phyloP scores from a whole-genome alignment of 2,888 invertebrate genomes.

The Lasius platythorax region DNA sequence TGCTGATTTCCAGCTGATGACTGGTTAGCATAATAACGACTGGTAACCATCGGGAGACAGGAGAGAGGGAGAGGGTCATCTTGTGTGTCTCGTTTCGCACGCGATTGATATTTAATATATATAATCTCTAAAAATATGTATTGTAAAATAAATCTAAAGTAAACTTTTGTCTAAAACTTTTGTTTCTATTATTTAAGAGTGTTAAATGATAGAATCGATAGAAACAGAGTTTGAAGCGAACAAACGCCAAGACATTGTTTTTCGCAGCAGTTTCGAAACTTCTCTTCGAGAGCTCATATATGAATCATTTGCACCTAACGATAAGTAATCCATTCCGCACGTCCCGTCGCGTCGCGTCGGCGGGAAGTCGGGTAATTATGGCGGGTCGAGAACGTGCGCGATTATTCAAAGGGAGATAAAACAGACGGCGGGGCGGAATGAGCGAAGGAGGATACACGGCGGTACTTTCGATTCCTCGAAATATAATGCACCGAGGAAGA shows the following conservation, averaged over 20 bases:
- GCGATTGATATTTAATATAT: not conserved
- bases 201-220: not conserved
- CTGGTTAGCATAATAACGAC: conserved; percentile 77
- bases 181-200: not conserved
- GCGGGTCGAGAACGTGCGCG: conserved; percentile 34
- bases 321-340: conserved; percentile 45
- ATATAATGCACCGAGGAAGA: conserved; percentile 69
- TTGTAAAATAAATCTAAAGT: no score
- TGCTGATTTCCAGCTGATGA: conserved; percentile 79
- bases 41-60: conserved; percentile 56
- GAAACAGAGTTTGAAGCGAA: not conserved
- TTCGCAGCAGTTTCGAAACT: conserved; percentile 13
- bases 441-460: conserved; percentile 52
- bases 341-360: conserved; percentile 33
- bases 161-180: not conserved
- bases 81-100: conserved; percentile 23
- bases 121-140: no score
- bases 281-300: conserved; percentile 44
- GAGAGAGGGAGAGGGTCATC: conserved; percentile 31
- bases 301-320: conserved; percentile 56
- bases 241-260: not conserved
- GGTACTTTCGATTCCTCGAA: conserved; percentile 72
- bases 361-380: conserved; percentile 55
- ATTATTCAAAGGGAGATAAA: conserved; percentile 54
- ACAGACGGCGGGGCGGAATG: conserved; percentile 34